A percentile compares a stretch with the other conserved stretches of the same genome.
Conservation (phyloP, 1,140 invertebrate species). For the Aphelenchoides besseyi region DNA sequence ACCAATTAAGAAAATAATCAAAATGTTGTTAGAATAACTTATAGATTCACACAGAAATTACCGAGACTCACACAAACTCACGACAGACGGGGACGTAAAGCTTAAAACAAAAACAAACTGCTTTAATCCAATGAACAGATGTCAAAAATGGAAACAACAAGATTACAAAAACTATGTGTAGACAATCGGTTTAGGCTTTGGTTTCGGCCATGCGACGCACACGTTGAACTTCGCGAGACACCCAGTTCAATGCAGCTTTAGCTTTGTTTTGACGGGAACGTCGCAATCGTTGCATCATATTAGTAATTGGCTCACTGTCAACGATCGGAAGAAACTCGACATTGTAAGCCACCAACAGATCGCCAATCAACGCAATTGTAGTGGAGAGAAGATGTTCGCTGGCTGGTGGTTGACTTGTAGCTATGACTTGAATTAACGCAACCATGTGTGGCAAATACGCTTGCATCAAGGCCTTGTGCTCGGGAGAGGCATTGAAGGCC, state of each 20-base stretch:
- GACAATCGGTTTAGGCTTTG: no score
- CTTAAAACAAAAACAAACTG: no score
- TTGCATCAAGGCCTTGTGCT: constrained; percentile 21
- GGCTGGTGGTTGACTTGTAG: constrained; percentile 30
- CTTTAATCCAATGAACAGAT: no score
- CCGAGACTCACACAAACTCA: no score
- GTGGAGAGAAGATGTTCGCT: constrained; percentile 29
- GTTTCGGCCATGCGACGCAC: constrained; percentile 15
- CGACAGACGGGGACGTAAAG: no score
- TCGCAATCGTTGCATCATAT: constrained; percentile 25
- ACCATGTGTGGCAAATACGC: constrained; percentile 34
- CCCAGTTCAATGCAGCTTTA: constrained; percentile 43
- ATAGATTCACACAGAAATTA: no score
- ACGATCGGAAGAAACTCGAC: constrained; percentile 33
- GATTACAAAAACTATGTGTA: no score
- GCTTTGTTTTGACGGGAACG: constrained; percentile 41
- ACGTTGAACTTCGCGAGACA: constrained; percentile 18
- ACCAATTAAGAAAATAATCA: no score
- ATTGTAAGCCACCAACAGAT: constrained; percentile 41
- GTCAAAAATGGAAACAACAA: no score
- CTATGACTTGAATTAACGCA: constrained; percentile 33
- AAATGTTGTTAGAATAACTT: no score
- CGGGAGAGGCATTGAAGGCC: constrained; percentile 26
- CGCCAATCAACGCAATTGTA: constrained; percentile 39
- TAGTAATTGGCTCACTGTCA: constrained; percentile 22